Base-by-base conservation (phyloP, 2,113 vertebrate genomes). In the Dromas ardeola region DNA sequence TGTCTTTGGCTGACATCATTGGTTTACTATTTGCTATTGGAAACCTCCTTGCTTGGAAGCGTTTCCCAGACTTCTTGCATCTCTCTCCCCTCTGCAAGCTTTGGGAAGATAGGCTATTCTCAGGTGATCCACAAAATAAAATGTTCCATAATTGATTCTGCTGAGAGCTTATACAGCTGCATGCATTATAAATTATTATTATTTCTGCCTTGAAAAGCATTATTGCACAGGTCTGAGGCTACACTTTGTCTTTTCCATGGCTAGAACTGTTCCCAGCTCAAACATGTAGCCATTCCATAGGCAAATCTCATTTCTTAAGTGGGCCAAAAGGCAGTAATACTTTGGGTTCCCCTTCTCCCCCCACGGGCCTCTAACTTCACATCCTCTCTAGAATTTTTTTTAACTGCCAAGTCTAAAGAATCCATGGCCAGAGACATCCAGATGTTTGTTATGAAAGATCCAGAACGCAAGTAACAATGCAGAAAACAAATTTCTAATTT, bases 61-160 rank as follows among this genome's bases (percentile, higher is more conserved):
- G 0, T 91, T 97, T 94, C 72, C 70, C 94, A 95, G 93, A 90
- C 70, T 53, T 77, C 56, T 91, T 72, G 36, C 50, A 80, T 77
- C 94, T 90, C 42, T 42, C 42, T 42, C 78, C 81, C 21, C 73
- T 62, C 70, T 27, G 22, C 42, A 76, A 72, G 88, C 77, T 61
- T 87, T 0, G 29, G 53, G 78, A 94, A 91, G 86, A 93, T 16
- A 47, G n/a, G 45, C 81, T 95, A 91, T 94, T 97, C 95, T 95
- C 97, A 96, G 94, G 89, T 94, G 95, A 95, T 85, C 62, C 78
- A 95, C 93, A 96, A 96, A 97, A 93, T 34, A 90, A 93, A 96
- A 34, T 15, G 45, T 80, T 94, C 89, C 93, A 70, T 72, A 93
- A 91, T n/a, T 94, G 94, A 85, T 67, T 95, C 86, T 91, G 45